These are phyloP conservation scores for Orientallactaga sibirica DNA, from an alignment of 2,797 vertebrate genomes.

Conservation along the genomic window DNA sequence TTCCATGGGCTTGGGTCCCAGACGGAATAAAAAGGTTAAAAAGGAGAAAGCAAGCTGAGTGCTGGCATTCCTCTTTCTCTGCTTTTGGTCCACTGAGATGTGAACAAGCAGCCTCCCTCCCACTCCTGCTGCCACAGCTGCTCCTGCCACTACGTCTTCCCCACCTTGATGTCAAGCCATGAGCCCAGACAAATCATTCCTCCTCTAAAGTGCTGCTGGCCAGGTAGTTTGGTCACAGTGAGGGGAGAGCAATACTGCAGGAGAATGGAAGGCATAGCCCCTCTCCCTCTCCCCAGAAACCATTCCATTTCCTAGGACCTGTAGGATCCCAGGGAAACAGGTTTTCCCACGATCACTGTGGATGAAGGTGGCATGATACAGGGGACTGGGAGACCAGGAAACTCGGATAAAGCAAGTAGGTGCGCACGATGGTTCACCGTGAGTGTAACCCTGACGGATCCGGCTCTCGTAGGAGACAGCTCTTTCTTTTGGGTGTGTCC, in stretches of 20 bases:
- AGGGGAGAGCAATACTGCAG: not conserved
- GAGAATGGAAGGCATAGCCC: not conserved
- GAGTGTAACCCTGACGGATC: no score
- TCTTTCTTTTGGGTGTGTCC: no score
- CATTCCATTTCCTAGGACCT: not conserved
- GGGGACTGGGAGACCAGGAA: rapidly evolving
- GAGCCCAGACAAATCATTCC: not conserved
- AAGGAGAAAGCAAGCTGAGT: no score
- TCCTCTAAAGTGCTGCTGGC: not conserved
- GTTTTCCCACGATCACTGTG: rapidly evolving
- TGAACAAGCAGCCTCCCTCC: no score
- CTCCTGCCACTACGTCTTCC: not conserved
- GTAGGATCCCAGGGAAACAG: not conserved
- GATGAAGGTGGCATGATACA: not conserved
- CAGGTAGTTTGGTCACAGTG: not conserved
- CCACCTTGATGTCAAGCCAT: not conserved
- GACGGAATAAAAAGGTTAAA: not conserved
- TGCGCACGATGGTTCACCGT: not conserved
- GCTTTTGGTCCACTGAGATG: no score
- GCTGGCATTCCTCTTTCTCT: no score
- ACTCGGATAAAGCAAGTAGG: not conserved
- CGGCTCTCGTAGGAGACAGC: not conserved
- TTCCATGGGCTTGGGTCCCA: not conserved
- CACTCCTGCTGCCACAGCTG: no score
- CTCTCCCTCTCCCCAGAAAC: not conserved